Evolutionary conservation across 2,888 invertebrate genomes (phyloP).

Genomic region (Patella pellucida): DNA sequence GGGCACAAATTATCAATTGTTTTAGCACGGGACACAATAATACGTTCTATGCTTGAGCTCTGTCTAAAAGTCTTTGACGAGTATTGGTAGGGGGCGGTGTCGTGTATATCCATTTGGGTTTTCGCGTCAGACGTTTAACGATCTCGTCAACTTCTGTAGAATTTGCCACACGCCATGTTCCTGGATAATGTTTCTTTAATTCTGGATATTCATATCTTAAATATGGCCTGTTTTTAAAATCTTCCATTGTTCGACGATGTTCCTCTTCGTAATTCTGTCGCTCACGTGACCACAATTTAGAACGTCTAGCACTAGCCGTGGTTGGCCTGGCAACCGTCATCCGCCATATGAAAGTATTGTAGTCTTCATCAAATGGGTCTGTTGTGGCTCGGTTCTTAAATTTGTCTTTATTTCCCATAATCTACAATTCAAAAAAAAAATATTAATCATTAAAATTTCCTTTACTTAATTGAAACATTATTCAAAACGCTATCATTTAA

Average conservation of each 20-base stretch:
- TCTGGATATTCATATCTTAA: slow-evolving; percentile 49
- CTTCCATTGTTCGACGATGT: slow-evolving; percentile 39
- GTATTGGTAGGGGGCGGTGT: too few species aligned
- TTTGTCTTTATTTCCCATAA: neutral
- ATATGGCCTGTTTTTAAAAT: slow-evolving; percentile 46
- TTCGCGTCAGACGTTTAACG: slow-evolving; percentile 41
- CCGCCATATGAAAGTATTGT: neutral
- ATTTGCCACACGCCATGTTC: slow-evolving; percentile 52
- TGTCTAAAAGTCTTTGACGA: too few species aligned
- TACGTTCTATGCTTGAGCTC: too few species aligned
- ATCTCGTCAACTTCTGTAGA: slow-evolving; percentile 38
- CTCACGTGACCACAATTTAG: slow-evolving; percentile 55
- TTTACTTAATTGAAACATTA: too few species aligned
- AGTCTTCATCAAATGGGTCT: neutral
- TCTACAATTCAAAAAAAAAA: neutral
- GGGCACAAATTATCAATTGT: too few species aligned
- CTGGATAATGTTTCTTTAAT: slow-evolving; percentile 54
- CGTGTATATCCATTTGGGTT: too few species aligned
- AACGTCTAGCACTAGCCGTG: slow-evolving; percentile 48
- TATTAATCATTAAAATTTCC: too few species aligned
- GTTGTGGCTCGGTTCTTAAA: neutral
- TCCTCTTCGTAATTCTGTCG: slow-evolving; percentile 48
- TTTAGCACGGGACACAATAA: too few species aligned
- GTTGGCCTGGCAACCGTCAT: slow-evolving; percentile 42
- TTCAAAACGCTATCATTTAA: too few species aligned